Conservation (phyloP, 2,797 vertebrate genomes). For the Sciurus carolinensis region DNA sequence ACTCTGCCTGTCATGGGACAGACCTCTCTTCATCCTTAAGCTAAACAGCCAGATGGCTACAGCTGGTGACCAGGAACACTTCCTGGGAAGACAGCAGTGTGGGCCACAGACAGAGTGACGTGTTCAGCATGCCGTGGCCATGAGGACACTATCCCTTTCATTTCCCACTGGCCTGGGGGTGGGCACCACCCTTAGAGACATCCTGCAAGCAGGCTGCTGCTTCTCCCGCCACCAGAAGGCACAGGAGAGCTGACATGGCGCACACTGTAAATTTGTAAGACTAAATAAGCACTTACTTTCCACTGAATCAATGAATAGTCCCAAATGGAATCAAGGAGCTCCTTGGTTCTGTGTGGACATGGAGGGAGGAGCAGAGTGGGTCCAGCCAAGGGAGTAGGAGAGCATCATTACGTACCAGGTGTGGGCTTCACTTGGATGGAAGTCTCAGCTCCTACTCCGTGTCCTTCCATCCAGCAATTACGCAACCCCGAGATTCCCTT, state of each 20-base stretch:
- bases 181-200: no score
- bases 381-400: background rate
- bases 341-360: background rate
- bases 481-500: background rate
- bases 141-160: background rate
- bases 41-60: background rate
- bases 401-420: no score
- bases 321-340: background rate
- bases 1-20: fast-evolving
- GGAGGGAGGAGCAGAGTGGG: no score
- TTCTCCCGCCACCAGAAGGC: background rate
- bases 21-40: background rate
- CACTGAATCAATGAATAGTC: background rate
- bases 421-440: no score
- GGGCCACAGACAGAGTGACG: background rate
- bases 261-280: background rate
- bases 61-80: no score
- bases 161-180: background rate
- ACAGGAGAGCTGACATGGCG: fast-evolving
- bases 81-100: background rate
- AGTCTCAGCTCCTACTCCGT: fast-evolving
- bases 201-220: fast-evolving
- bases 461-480: background rate
- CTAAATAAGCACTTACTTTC: background rate
- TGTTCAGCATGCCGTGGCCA: fast-evolving